A percentile compares a stretch with the other conserved stretches of the same genome.
Evolutionary conservation across 2,888 invertebrate genomes (phyloP).

Genomic region (Poecilobothrus nobilitatus): DNA sequence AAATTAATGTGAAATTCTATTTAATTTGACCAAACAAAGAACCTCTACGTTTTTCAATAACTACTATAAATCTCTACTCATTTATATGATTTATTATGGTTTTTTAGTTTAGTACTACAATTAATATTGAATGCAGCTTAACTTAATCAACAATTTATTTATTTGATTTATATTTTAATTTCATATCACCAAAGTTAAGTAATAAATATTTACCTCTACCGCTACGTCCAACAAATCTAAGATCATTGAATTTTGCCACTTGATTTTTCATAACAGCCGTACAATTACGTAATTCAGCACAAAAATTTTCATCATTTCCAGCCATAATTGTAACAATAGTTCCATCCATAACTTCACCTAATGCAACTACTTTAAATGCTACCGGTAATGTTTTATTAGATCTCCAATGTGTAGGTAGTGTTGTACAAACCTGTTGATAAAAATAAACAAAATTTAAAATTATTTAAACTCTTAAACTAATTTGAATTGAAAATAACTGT

Average conservation of each 20-base stretch:
- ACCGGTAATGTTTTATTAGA: slow-evolving; percentile 94
- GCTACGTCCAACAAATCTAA: slow-evolving; percentile 93
- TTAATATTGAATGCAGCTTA: no score
- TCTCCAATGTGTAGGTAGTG: slow-evolving; percentile 91
- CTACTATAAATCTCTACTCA: no score
- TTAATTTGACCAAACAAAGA: no score
- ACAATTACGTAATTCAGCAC: slow-evolving; percentile 86
- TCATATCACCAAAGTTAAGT: no score
- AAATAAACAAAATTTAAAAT: slow-evolving; percentile 9
- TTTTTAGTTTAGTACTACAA: no score
- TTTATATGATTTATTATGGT: no score
- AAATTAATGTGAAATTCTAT: no score
- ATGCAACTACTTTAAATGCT: slow-evolving; percentile 88
- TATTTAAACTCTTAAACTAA: not conserved
- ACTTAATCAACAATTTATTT: no score
- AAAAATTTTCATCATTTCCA: slow-evolving; percentile 95
- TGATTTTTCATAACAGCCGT: slow-evolving; percentile 94
- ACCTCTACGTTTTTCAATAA: no score
- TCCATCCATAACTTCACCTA: slow-evolving; percentile 89
- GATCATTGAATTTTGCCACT: slow-evolving; percentile 95
- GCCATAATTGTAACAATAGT: slow-evolving; percentile 88
- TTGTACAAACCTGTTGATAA: slow-evolving; percentile 60
- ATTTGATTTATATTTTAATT: no score
- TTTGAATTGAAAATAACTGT: not conserved
- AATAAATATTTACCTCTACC: slow-evolving; percentile 74